These are phyloP conservation scores for Eristalis tenax DNA, from an alignment of 2,888 invertebrate genomes.

Conservation along the genomic window DNA sequence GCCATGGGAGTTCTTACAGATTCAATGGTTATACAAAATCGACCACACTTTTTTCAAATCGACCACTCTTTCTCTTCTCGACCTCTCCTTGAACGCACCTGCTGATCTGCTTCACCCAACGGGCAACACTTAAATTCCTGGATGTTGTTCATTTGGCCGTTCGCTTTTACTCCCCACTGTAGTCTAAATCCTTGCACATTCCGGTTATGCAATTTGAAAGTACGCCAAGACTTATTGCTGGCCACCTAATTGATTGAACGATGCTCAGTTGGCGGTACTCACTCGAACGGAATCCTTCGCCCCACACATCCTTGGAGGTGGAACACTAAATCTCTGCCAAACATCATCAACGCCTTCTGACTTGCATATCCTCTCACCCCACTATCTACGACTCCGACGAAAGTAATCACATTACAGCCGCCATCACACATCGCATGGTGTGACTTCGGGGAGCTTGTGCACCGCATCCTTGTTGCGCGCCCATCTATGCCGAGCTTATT, in stretches of 20 bases:
- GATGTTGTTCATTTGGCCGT: not conserved
- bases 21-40: no score
- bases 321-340: constrained; percentile 20
- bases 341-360: constrained; percentile 6
- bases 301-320: not conserved
- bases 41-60: no score
- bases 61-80: no score
- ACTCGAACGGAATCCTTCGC: not conserved
- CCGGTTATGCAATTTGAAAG: constrained; percentile 1
- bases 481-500: constrained; percentile 52
- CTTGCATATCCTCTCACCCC: not conserved
- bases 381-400: not conserved
- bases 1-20: no score
- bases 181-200: not conserved
- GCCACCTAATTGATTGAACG: constrained; percentile 19
- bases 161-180: no score
- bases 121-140: no score
- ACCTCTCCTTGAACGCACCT: no score
- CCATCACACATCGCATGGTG: constrained; percentile 4
- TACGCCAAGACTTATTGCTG: not conserved
- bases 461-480: constrained; percentile 36
- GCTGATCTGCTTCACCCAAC: no score
- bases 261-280: not conserved
- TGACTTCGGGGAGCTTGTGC: not conserved
- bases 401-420: constrained; percentile 24